Conservation (phyloP, 2,113 vertebrate species). For the pig (Sus scrofa) region DNA sequence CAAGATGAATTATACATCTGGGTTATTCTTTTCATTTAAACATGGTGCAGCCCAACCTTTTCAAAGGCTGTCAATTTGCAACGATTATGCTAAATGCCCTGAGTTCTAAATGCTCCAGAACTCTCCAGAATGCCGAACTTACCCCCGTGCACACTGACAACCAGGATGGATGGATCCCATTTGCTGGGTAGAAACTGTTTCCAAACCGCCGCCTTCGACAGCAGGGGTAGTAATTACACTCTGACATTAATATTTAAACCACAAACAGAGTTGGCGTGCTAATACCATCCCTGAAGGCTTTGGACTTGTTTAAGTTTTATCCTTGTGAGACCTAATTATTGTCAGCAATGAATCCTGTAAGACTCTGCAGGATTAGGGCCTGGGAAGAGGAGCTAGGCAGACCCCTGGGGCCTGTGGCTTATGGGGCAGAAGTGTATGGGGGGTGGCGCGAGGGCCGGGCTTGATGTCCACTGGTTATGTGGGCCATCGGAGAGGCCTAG, state of each 20-base stretch:
- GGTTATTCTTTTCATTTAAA: neutral
- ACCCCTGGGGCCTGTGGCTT: neutral
- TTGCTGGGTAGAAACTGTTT: constrained; percentile 78
- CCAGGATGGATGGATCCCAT: constrained; percentile 65
- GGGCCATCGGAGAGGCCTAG: neutral
- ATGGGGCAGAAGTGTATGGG: neutral
- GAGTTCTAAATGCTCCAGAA: constrained; percentile 18
- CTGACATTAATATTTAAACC: constrained; percentile 90
- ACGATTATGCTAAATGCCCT: neutral
- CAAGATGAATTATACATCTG: no score
- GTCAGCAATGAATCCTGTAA: constrained; percentile 86
- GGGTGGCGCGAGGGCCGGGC: neutral
- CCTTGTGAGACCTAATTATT: constrained; percentile 88
- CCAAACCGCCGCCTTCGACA: constrained; percentile 78
- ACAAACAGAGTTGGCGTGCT: constrained; percentile 87
- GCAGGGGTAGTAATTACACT: constrained; percentile 85
- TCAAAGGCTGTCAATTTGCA: neutral
- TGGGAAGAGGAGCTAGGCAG: constrained; percentile 67
- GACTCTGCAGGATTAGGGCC: constrained; percentile 74
- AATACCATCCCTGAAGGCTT: constrained; percentile 86
- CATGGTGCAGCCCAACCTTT: neutral
- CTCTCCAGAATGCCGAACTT: neutral
- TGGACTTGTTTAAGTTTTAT: constrained; percentile 84
- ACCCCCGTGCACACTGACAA: neutral
- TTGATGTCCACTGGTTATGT: accelerated